Percentiles rank a stretch among this genome's conserved stretches.
These are phyloP conservation scores for Colistium nudipinnis DNA, from an alignment of 2,113 vertebrate species.

Conservation along the genomic window DNA sequence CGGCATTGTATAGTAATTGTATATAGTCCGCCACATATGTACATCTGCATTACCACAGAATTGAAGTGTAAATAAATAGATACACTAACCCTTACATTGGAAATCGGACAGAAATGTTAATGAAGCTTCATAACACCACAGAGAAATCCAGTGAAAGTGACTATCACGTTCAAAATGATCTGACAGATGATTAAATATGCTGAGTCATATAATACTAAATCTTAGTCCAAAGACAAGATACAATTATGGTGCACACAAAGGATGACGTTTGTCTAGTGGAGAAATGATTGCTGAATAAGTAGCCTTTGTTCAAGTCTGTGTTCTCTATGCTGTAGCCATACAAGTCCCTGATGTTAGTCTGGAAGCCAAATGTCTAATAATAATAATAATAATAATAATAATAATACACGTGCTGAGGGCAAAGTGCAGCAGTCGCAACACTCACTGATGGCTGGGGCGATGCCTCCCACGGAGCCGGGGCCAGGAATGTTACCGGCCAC, in stretches of 20 bases:
- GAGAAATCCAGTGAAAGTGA: background rate
- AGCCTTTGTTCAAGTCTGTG: no score
- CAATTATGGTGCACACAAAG: no score
- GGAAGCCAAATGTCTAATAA: background rate
- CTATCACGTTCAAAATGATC: no score
- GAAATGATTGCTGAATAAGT: no score
- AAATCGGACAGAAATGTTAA: background rate
- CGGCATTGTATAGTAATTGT: no score
- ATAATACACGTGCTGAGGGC: conserved; percentile 24
- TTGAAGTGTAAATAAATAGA: background rate
- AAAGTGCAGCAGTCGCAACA: conserved; percentile 49
- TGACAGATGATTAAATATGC: no score
- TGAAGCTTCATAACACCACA: background rate
- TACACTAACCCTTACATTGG: background rate
- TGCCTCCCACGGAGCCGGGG: conserved; percentile 95
- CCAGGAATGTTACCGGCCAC: conserved; percentile 97
- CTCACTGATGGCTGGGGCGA: conserved; percentile 98
- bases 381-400: conserved; percentile 14
- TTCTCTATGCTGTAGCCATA: background rate
- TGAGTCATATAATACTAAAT: no score
- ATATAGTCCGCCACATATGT: no score
- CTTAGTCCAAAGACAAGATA: no score
- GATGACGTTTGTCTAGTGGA: no score
- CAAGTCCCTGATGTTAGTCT: conserved; percentile 1
- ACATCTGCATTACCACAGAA: background rate